Percentiles rank a stretch among this genome's conserved stretches.
These are phyloP conservation scores for Neoascia interrupta DNA, from an alignment of 2,888 invertebrate species.

Conservation along the genomic window DNA sequence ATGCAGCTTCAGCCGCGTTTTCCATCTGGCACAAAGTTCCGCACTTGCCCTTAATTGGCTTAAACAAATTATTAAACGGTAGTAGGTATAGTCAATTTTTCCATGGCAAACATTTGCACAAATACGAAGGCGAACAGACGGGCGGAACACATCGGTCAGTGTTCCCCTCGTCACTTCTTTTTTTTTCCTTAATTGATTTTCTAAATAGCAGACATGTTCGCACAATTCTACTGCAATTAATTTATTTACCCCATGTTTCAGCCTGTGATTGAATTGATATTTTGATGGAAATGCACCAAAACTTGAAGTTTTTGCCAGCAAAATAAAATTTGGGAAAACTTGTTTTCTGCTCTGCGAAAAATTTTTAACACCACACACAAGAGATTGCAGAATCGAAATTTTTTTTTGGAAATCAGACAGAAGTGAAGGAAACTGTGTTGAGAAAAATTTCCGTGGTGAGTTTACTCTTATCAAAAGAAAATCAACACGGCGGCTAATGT, in stretches of 20 bases:
- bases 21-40: not conserved
- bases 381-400: slow-evolving; percentile 49
- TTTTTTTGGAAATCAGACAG: slow-evolving; percentile 20
- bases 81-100: not conserved
- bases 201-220: slow-evolving; percentile 29
- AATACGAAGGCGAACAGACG: slow-evolving; percentile 36
- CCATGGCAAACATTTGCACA: not conserved
- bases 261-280: not conserved
- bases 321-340: slow-evolving; percentile 18
- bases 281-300: not conserved
- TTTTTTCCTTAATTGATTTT: slow-evolving; percentile 56
- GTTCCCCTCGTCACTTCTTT: too few species aligned
- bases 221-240: not conserved
- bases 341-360: slow-evolving; percentile 20
- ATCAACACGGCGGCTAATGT: slow-evolving; percentile 7
- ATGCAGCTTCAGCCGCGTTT: not conserved
- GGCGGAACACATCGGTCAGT: slow-evolving; percentile 50
- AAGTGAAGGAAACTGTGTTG: slow-evolving; percentile 55
- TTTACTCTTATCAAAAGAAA: slow-evolving; percentile 14
- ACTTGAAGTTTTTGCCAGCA: slow-evolving; percentile 4
- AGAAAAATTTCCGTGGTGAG: slow-evolving; percentile 22
- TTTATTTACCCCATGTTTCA: slow-evolving; percentile 62
- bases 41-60: too few species aligned
- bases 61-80: not conserved
- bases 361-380: slow-evolving; percentile 29